phyloP scores from a whole-genome alignment of 2,113 vertebrate genomes.

The Gnathonemus echidnorhynchus region DNA sequence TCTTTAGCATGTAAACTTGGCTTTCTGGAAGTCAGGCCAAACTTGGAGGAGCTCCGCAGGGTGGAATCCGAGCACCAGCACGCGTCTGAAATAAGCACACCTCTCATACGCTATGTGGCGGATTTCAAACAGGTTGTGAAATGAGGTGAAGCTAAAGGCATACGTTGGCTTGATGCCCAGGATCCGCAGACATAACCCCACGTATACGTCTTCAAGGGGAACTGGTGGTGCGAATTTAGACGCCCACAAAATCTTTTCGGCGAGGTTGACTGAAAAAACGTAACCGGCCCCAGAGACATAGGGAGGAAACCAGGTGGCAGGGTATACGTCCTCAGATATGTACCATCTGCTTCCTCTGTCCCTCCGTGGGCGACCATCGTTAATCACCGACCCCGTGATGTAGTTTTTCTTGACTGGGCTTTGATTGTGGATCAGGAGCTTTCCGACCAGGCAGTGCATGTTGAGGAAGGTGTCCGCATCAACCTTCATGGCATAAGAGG shows the following conservation, averaged over 20 bases:
- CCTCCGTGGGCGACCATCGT: constrained; percentile 40
- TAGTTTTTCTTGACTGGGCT: constrained; percentile 12
- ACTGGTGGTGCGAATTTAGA: constrained; percentile 50
- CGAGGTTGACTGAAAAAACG: constrained; percentile 61
- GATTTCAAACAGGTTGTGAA: constrained; percentile 52
- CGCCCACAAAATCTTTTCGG: constrained; percentile 42
- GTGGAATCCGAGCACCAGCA: constrained; percentile 50
- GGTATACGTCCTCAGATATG: constrained; percentile 49
- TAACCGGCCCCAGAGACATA: constrained; percentile 68
- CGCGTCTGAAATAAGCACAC: constrained; percentile 45
- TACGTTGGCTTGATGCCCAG: constrained; percentile 50
- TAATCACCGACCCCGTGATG: constrained; percentile 51
- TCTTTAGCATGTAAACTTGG: constrained; percentile 45
- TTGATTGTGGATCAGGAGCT: constrained; percentile 28
- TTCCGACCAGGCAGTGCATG: constrained; percentile 36
- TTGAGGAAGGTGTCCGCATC: constrained; percentile 71
- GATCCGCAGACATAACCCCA: constrained; percentile 63
- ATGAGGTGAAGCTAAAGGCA: constrained; percentile 10
- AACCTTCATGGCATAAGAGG: constrained; percentile 64
- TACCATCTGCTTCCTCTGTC: constrained; percentile 54
- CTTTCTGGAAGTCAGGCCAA: constrained; percentile 56
- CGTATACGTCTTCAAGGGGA: constrained; percentile 70
- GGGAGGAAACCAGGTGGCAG: constrained; percentile 46
- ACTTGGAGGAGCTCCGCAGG: constrained; percentile 32
- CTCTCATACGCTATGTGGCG: constrained; percentile 45